Evolutionary conservation across 2,888 invertebrate genomes (phyloP).

Genomic region (Seira ritae): DNA sequence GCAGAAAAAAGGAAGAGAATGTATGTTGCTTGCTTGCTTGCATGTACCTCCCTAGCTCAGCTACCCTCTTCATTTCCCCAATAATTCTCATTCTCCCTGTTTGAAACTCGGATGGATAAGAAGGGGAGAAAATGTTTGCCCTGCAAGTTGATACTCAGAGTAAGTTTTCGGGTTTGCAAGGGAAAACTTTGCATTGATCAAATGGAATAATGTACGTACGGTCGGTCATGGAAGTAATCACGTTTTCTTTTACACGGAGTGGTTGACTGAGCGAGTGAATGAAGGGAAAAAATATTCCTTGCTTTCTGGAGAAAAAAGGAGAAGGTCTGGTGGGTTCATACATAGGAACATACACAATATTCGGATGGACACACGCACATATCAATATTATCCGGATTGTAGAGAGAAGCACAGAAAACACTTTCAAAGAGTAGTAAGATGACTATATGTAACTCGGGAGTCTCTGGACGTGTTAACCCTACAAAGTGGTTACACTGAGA

Average conservation of each 20-base stretch:
- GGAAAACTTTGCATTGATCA: background rate
- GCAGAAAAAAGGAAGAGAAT: background rate
- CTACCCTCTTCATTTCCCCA: no score
- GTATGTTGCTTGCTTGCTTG: background rate
- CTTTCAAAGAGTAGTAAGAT: no score
- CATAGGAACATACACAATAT: no score
- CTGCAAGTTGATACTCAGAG: background rate
- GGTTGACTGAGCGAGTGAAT: no score
- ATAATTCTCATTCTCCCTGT: no score
- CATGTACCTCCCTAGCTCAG: background rate
- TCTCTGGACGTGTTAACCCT: no score
- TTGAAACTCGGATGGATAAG: background rate
- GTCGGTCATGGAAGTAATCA: background rate
- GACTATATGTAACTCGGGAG: no score
- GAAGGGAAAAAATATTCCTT: background rate
- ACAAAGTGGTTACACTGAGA: background rate
- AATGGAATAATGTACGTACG: background rate
- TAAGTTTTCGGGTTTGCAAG: background rate
- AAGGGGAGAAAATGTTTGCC: background rate
- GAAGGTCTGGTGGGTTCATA: no score
- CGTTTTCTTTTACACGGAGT: background rate
- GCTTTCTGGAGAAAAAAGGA: background rate
- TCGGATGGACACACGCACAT: no score
- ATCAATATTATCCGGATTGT: no score
- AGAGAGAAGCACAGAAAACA: no score